Percentiles rank a stretch among this genome's conserved stretches.
These are phyloP conservation scores for Tuberolachnus salignus DNA, from an alignment of 2,888 invertebrate genomes.

Conservation along the genomic window DNA sequence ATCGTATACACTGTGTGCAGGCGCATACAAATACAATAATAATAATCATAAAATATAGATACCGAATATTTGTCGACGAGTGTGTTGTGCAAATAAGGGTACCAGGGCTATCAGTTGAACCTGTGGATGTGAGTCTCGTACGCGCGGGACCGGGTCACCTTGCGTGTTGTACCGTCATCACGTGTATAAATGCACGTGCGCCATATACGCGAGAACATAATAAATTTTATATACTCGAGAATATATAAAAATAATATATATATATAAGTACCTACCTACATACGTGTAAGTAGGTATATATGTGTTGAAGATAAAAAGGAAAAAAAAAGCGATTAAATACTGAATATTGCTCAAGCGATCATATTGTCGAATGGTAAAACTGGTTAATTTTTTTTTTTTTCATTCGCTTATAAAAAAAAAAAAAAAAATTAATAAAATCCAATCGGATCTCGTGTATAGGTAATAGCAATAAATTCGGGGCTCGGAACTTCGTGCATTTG, in stretches of 20 bases:
- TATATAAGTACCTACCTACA: background rate
- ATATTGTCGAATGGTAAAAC: no score
- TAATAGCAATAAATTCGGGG: no score
- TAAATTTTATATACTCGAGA: constrained; percentile 32
- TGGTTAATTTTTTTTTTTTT: no score
- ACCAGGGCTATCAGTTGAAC: constrained; percentile 25
- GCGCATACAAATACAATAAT: no score
- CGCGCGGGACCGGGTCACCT: constrained; percentile 43
- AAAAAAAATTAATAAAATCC: no score
- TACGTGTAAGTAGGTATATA: no score
- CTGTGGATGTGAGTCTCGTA: constrained; percentile 1
- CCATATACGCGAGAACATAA: background rate
- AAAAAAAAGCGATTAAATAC: no score
- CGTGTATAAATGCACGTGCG: constrained; percentile 31
- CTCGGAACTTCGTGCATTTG: no score
- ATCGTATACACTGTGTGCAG: background rate
- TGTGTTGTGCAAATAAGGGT: background rate
- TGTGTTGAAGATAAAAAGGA: background rate
- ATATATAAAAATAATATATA: constrained; percentile 6
- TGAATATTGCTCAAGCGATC: no score
- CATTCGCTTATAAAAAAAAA: background rate
- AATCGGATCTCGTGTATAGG: no score
- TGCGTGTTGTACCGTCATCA: constrained; percentile 20
- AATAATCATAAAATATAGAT: no score
- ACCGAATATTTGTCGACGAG: no score